Evolutionary conservation across 1,140 invertebrate species (phyloP).

Genomic region (Theocolax elegans): DNA sequence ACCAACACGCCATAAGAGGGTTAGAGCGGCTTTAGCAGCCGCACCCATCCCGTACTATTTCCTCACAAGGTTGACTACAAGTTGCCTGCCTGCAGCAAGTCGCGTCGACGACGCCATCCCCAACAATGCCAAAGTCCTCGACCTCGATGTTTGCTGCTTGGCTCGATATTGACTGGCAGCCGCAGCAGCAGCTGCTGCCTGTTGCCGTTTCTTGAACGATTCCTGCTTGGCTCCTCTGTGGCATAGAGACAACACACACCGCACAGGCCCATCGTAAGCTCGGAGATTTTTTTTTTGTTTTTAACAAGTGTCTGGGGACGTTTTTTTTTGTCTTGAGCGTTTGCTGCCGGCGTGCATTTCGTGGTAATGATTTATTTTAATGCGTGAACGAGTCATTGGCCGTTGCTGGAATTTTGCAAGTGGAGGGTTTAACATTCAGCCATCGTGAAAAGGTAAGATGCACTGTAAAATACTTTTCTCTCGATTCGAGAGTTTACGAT

Average conservation of each 20-base stretch:
- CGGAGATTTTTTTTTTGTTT: background rate
- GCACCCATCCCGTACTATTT: conserved; percentile 28
- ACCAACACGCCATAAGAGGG: background rate
- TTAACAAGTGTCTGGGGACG: background rate
- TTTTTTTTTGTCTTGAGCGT: background rate
- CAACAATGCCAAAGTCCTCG: conserved; percentile 15
- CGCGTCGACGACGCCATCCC: background rate
- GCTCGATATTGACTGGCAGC: background rate
- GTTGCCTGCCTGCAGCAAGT: conserved; percentile 29
- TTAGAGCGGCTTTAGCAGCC: background rate
- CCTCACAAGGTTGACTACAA: conserved; percentile 27
- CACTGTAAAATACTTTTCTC: too few species aligned
- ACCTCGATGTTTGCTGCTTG: conserved; percentile 13
- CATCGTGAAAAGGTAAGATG: too few species aligned
- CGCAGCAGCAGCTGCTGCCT: background rate
- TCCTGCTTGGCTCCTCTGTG: conserved; percentile 65
- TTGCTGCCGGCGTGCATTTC: conserved; percentile 9
- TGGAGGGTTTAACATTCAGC: too few species aligned
- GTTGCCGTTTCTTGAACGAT: conserved; percentile 56
- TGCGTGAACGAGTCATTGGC: too few species aligned
- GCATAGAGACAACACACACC: conserved; percentile 48
- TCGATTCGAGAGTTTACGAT: too few species aligned
- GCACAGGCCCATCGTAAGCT: background rate
- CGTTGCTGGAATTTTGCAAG: too few species aligned
- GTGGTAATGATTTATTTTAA: too few species aligned